Base-by-base conservation (phyloP, 2,888 invertebrate genomes). In the Agriopis aurantiaria region DNA sequence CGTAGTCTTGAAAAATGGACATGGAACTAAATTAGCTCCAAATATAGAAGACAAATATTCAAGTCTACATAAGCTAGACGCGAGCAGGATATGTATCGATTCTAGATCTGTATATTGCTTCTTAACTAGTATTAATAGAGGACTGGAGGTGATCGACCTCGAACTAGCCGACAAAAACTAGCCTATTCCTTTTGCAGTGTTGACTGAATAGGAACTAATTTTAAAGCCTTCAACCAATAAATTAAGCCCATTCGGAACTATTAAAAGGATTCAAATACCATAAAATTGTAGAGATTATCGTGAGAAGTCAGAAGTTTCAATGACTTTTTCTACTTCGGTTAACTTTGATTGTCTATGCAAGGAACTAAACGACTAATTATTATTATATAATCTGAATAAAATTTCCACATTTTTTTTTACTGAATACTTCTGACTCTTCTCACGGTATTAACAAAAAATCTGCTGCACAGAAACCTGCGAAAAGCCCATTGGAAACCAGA, bases 131-230 rank as follows among this genome's bases (percentile, higher is more conserved):
- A 81, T 80, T 78, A 80, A 80, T 80, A 83, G 77, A 73, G 76
- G 68, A 77, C 64, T 66, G 45, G 74, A 74, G 85, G 84, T 85
- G 76, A 84, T 58, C 79, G 84, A 81, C 85, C 84, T 82, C 71
- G 71, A 63, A 56, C 63, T 68, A 76, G 64, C 65, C 64, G 75
- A 70, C 72, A 77, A 83, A 83, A 84, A 70, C 65, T 61, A 62
- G 49, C 70, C 58, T 79, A 81, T 77, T 78, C 76, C 76, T 75
- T 76, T 73, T 70, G 75, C 76, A 68, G 59, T 43, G 49, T 45
- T 45, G 48, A 49, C 45, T 48, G 57, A 69, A 69, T 69, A 61
- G 57, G 46, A 69, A 69, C 64, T 69, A 61, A 69, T 69, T 57
- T 65, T 53, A 48, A 14, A 69, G 53, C 58, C 49, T 70, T 65